phyloP scores from a whole-genome alignment of 1,140 invertebrate genomes.

The Acromyrmex heyeri region DNA sequence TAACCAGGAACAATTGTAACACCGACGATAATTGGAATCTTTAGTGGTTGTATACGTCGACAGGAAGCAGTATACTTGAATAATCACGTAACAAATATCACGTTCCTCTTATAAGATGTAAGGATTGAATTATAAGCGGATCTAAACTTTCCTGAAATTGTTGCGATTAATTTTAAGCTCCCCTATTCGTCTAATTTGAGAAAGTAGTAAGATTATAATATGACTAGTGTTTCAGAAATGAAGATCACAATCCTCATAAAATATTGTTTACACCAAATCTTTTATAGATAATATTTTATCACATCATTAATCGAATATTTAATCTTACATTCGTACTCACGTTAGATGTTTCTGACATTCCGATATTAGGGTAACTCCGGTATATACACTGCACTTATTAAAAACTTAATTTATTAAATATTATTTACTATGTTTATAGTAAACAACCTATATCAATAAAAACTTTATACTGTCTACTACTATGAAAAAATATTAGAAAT shows the following conservation, averaged over 20 bases:
- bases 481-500: too few relatives aligned
- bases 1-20: slow-evolving; percentile 57
- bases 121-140: background rate
- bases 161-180: background rate
- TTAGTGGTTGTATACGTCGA: slow-evolving; percentile 36
- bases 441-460: too few relatives aligned
- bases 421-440: too few relatives aligned
- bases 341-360: too few relatives aligned
- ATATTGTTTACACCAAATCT: slow-evolving; percentile 1
- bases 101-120: background rate
- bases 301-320: background rate
- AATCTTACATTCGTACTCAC: too few relatives aligned
- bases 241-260: background rate
- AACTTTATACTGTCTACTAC: too few relatives aligned
- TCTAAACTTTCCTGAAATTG: background rate
- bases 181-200: background rate
- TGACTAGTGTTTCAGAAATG: background rate
- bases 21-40: slow-evolving; percentile 47
- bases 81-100: slow-evolving; percentile 50
- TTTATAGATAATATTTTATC: background rate
- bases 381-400: too few relatives aligned
- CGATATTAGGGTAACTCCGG: too few relatives aligned
- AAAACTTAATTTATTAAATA: too few relatives aligned
- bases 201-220: background rate
- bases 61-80: slow-evolving; percentile 19